Percentiles rank a stretch among this genome's conserved stretches.
Evolutionary conservation across 2,797 vertebrate genomes (phyloP).

Genomic region (Myiotriccus ornatus): DNA sequence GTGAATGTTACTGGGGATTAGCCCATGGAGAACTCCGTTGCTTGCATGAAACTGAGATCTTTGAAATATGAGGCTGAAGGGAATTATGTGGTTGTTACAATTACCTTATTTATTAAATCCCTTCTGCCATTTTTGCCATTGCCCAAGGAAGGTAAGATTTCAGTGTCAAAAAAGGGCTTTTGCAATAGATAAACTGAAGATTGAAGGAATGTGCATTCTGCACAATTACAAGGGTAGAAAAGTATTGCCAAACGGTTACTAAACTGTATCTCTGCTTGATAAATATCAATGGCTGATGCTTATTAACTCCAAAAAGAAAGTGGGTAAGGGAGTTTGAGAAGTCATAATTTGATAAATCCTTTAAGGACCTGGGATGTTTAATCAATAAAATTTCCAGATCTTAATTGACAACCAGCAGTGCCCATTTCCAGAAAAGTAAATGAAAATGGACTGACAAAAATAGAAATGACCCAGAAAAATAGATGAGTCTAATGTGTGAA

Average conservation of each 20-base stretch:
- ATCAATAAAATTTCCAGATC: neutral
- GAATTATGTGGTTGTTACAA: neutral
- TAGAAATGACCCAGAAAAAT: neutral
- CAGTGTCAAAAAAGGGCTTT: neutral
- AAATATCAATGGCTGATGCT: neutral
- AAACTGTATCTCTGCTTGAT: neutral
- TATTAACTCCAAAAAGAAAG: neutral
- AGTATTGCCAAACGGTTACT: neutral
- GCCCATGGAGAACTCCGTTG: neutral
- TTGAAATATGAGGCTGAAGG: neutral
- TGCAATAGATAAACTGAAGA: neutral
- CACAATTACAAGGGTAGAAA: neutral
- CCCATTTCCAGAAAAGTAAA: neutral
- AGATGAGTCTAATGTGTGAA: neutral
- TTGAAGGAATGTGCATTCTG: neutral
- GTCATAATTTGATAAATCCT: neutral
- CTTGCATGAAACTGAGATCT: neutral
- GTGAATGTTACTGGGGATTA: neutral
- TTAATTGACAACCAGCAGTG: neutral
- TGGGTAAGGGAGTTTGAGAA: neutral
- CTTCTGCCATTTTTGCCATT: neutral
- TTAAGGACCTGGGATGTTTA: neutral
- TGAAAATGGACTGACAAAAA: neutral
- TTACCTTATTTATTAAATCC: neutral
- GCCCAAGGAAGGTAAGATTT: neutral